These are phyloP conservation scores for Bryconaethiops microstoma DNA, from an alignment of 2,797 vertebrate genomes.

Conservation along the genomic window DNA sequence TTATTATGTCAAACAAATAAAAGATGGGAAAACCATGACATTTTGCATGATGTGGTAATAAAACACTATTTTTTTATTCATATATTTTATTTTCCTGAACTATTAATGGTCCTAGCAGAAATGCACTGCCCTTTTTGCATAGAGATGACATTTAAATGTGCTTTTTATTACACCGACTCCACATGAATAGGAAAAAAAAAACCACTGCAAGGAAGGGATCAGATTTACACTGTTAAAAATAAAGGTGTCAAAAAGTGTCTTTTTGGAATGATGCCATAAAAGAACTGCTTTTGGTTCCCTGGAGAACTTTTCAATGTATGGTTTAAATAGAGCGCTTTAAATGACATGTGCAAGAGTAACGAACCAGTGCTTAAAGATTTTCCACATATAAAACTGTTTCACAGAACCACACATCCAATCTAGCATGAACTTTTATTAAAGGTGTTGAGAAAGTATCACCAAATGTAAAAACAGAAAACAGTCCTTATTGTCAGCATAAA, in stretches of 20 bases:
- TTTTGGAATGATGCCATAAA: not conserved
- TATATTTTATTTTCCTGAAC: too few relatives aligned
- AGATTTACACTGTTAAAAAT: not conserved
- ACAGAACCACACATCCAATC: too few relatives aligned
- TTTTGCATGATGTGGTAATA: not conserved
- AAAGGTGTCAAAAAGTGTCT: not conserved
- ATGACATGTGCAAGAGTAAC: not conserved
- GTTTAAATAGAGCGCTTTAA: not conserved
- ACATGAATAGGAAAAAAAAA: not conserved
- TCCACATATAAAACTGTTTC: too few relatives aligned
- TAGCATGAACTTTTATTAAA: too few relatives aligned
- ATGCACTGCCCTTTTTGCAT: not conserved
- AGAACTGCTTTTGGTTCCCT: not conserved
- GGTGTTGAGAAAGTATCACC: too few relatives aligned
- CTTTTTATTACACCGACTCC: too few relatives aligned
- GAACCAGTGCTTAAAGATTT: too few relatives aligned
- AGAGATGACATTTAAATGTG: not conserved
- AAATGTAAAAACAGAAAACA: too few relatives aligned
- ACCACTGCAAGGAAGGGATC: not conserved
- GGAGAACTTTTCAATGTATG: not conserved
- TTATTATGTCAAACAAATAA: not conserved
- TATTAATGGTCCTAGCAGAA: not conserved
- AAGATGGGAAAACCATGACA: not conserved
- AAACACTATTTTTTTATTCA: too few relatives aligned
- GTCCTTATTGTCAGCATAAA: too few relatives aligned